These are phyloP conservation scores for Struthio camelus DNA, from an alignment of 2,113 vertebrate species.

Conservation along the genomic window DNA sequence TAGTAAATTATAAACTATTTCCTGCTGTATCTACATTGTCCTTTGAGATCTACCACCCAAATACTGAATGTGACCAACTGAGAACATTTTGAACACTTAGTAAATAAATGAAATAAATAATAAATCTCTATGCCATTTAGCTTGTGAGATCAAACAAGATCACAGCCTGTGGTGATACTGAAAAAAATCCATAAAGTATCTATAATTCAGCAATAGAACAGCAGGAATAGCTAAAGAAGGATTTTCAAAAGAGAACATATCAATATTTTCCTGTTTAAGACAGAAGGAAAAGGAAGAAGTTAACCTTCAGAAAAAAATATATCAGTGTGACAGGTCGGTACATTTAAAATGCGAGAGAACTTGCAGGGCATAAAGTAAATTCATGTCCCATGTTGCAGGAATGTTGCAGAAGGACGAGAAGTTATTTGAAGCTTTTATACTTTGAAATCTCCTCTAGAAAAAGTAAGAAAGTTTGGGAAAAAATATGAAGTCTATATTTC, in stretches of 20 bases:
- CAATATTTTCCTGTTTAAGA: constrained; percentile 47
- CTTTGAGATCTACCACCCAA: background rate
- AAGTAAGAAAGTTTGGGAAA: background rate
- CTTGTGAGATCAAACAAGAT: constrained; percentile 28
- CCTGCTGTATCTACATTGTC: background rate
- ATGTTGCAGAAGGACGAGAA: background rate
- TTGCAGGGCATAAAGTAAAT: constrained; percentile 36
- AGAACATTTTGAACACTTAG: background rate
- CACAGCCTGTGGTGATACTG: background rate
- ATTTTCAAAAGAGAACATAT: constrained; percentile 40
- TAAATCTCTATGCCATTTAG: background rate
- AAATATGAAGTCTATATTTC: background rate
- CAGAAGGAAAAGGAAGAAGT: background rate
- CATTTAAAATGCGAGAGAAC: constrained; percentile 33
- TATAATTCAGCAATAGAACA: constrained; percentile 50
- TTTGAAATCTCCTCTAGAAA: background rate
- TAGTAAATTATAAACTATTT: background rate
- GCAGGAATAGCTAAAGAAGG: constrained; percentile 15
- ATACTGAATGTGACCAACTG: background rate
- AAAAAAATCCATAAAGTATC: constrained; percentile 28
- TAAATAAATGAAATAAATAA: background rate
- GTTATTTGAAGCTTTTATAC: background rate
- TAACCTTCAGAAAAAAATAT: constrained; percentile 12
- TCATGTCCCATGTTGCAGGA: background rate
- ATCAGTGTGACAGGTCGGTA: constrained; percentile 36